Percentiles rank a stretch among this genome's conserved stretches.
Evolutionary conservation across 1,140 invertebrate species (phyloP).

Genomic region (Phortica variegata): DNA sequence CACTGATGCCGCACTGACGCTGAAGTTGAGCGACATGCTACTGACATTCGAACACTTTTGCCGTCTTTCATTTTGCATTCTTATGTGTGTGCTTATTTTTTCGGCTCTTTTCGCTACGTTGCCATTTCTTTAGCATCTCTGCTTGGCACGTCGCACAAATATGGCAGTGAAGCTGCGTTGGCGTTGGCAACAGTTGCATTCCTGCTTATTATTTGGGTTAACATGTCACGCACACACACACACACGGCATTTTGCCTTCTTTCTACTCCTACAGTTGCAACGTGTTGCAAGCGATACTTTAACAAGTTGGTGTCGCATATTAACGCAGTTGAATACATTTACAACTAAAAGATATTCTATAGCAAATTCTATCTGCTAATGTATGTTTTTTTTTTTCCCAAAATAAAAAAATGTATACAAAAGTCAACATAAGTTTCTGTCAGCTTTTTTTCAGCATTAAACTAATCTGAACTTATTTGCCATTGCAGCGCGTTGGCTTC

Average conservation of each 20-base stretch:
- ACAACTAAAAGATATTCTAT: no score
- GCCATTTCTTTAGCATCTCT: constrained; percentile 14
- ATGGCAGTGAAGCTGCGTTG: no score
- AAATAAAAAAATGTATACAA: no score
- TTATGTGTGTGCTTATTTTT: constrained; percentile 46
- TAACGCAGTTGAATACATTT: no score
- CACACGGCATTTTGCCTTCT: constrained; percentile 1
- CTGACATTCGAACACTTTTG: constrained; percentile 45
- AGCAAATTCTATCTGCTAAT: no score
- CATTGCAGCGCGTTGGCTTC: constrained; percentile 66
- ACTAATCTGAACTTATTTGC: constrained; percentile 34
- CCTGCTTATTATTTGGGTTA: constrained; percentile 46
- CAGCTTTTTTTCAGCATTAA: background rate
- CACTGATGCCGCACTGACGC: no score
- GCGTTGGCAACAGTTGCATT: no score
- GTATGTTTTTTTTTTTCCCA: no score
- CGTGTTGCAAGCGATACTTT: background rate
- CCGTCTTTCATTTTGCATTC: no score
- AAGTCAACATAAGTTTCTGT: no score
- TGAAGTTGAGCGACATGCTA: constrained; percentile 30
- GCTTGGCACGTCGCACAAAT: constrained; percentile 1
- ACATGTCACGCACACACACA: constrained; percentile 46
- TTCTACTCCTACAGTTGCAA: background rate
- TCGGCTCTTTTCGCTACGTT: constrained; percentile 40
- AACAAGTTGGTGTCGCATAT: no score